Percentiles rank a stretch among this genome's conserved stretches.
These are phyloP conservation scores for Benitochromis conjunctus DNA, from an alignment of 2,113 vertebrate species.

Conservation along the genomic window DNA sequence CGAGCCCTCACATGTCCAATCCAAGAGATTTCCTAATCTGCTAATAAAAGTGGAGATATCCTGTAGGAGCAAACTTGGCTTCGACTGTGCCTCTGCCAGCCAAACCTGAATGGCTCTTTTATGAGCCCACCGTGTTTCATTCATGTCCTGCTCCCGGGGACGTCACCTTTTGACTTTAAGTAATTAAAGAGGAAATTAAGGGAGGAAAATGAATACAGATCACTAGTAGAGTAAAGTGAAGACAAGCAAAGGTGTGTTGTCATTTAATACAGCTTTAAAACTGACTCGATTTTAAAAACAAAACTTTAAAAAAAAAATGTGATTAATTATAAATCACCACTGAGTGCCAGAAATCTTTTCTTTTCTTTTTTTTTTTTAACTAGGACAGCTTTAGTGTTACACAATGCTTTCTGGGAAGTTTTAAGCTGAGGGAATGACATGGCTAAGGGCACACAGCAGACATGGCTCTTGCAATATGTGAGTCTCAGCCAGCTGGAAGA, in stretches of 20 bases:
- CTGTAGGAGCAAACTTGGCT: background rate
- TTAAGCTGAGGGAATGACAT: background rate
- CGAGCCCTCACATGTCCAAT: background rate
- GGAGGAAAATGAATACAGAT: background rate
- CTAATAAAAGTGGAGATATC: slow-evolving; percentile 28
- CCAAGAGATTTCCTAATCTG: slow-evolving; percentile 39
- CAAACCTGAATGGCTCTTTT: slow-evolving; percentile 7
- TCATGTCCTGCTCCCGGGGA: background rate
- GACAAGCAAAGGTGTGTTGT: background rate
- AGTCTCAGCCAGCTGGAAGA: background rate
- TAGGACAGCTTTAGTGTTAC: background rate
- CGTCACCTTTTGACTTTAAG: background rate
- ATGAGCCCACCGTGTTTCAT: background rate
- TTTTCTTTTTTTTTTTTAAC: background rate
- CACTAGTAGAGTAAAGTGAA: background rate
- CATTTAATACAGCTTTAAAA: background rate
- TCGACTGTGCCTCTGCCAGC: background rate
- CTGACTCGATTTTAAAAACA: background rate
- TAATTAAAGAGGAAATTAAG: slow-evolving; percentile 29
- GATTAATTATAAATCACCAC: background rate
- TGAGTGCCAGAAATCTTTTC: background rate
- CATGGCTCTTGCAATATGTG: background rate
- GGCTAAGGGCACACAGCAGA: background rate
- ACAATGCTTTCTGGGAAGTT: slow-evolving; percentile 8
- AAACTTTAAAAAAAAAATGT: background rate